Percentiles rank a stretch among this genome's conserved stretches.
These are phyloP conservation scores for Crotalus adamanteus DNA, from an alignment of 2,797 vertebrate species.

Conservation along the genomic window DNA sequence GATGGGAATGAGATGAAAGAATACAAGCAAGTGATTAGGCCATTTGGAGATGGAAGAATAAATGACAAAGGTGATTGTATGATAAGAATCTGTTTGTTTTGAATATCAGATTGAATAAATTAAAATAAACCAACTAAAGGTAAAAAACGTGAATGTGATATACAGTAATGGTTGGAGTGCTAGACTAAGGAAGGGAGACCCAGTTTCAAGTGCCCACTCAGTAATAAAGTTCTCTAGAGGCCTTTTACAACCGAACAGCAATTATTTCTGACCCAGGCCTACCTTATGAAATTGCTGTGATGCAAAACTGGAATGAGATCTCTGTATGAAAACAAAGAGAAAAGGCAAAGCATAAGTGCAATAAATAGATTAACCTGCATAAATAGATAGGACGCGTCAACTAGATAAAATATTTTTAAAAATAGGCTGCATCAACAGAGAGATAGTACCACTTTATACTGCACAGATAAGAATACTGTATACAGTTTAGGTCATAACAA, in stretches of 20 bases:
- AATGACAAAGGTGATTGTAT: background rate
- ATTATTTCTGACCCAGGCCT: background rate
- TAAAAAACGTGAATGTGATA: background rate
- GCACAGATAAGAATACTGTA: background rate
- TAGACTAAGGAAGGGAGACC: background rate
- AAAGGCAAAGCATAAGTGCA: background rate
- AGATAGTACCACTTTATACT: background rate
- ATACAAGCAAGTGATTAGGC: background rate
- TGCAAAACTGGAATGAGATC: background rate
- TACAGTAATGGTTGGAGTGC: background rate
- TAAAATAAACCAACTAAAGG: background rate
- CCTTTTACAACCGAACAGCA: background rate
- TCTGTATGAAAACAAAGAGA: background rate
- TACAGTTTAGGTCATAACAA: background rate
- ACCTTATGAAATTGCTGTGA: background rate
- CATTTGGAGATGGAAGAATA: background rate
- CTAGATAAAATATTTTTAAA: background rate
- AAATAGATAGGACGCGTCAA: background rate
- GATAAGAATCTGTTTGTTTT: background rate
- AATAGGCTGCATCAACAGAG: background rate
- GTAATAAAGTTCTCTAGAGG: background rate
- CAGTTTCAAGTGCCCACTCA: background rate
- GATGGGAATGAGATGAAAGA: background rate
- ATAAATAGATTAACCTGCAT: background rate
- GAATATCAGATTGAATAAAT: background rate